Base-by-base conservation (phyloP, 2,113 vertebrate genomes). In the Hyla sarda region DNA sequence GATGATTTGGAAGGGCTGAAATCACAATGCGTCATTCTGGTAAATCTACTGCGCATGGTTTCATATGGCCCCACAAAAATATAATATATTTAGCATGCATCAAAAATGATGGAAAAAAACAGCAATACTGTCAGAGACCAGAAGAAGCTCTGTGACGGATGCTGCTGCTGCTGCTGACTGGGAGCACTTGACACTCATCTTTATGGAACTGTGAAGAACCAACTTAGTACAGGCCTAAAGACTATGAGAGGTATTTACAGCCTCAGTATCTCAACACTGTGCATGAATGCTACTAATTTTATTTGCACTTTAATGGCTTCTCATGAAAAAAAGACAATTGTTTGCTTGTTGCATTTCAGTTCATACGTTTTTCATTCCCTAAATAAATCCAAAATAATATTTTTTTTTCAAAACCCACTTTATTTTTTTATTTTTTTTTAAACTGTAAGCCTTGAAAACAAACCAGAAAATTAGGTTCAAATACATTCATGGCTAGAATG, bases 271-370 rank as follows among this genome's bases (percentile, higher is more conserved):
- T 71, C 47, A 72, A 69, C 76, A 86, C 84, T 80, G 76, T 86
- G 75, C 76, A 80, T 79, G 47, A 80, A 41, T 69, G 50, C 21
- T 52, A 45, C 45, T 69, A 45, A 69, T 78, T 23, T 58, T 8
- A 5, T 67, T 47, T 78, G 75, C 75, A 71, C 74, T 78, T 65
- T 76, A 28, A 82, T 69, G n/a, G n/a, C 60, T 82, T 82, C 41
- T 83, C 65, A 82, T 52, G 28, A 47, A 67, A 65, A 80, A 48
- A 14, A 23, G 45, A 69, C 25, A 50, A 62, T 62, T 47, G n/a
- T 72, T 11, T 86, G 84, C 84, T 80, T 80, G 75, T 50, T 80
- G 76, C 60, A 72, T 79, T 86, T 78, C 32, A 12, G 32, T 84
- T 28, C 73, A 75, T 28, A 84, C 5, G 71, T 82, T 52, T 60